A percentile compares a stretch with the other conserved stretches of the same genome.
These are phyloP conservation scores for Sebastes cheni DNA, from an alignment of 2,797 vertebrate species.

Conservation along the genomic window DNA sequence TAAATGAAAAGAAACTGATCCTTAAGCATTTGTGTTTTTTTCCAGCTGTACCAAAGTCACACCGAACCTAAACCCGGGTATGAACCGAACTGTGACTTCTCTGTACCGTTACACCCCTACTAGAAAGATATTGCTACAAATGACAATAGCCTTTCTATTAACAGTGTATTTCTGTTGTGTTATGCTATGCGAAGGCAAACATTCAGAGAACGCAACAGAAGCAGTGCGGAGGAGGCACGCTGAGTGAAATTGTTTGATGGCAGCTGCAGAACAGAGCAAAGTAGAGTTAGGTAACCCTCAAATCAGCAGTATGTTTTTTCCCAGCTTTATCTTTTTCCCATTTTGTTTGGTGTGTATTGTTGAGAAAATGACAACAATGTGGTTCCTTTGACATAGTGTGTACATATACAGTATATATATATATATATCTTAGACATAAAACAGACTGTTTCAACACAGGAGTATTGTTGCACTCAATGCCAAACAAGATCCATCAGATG, in stretches of 20 bases:
- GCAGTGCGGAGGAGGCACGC: not conserved
- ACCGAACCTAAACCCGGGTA: not conserved
- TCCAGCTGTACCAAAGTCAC: not conserved
- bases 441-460: not conserved
- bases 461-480: not conserved
- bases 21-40: not conserved
- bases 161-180: not conserved
- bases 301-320: slow-evolving; percentile 29
- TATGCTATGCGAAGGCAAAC: not conserved
- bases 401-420: no score
- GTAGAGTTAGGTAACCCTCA: slow-evolving; percentile 25
- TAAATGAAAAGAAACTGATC: not conserved
- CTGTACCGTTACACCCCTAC: not conserved
- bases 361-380: slow-evolving; percentile 8
- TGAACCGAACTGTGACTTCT: not conserved
- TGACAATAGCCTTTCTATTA: not conserved
- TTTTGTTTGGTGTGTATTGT: slow-evolving; percentile 4
- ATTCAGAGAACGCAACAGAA: slow-evolving; percentile 12
- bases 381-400: not conserved
- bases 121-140: not conserved
- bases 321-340: slow-evolving; percentile 2
- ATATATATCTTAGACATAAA: not conserved
- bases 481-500: not conserved
- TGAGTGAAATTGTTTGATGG: slow-evolving; percentile 32
- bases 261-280: slow-evolving; percentile 32